Evolutionary conservation across 1,140 invertebrate species (phyloP), one percentile per base, ranked within the genome.

Genomic region (Dreissena rostriformis): DNA sequence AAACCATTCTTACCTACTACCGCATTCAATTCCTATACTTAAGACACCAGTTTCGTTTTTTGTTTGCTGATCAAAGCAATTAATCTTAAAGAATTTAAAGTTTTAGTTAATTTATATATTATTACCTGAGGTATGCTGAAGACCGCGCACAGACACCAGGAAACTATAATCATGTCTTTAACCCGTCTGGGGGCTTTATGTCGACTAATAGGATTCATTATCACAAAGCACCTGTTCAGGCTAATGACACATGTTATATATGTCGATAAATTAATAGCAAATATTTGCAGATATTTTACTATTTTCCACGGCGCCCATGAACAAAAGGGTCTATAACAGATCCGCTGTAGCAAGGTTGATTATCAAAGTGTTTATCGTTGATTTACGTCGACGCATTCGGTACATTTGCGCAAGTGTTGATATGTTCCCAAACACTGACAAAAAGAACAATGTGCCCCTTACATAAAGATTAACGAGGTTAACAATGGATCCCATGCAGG

Each of bases 51-150:
- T 28, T 17, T 67, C 24, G 15, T 67, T 67, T 1, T 28, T 67
- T 15, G 24, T 24, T 14, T n/a, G n/a, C 29, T 67, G 65, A 67
- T 67, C 7, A 14, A 24, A 29, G 7, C 14, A 24, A 11, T 24
- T 28, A 8, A n/a, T 24, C 61, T 63, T 63, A n/a, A 63, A 5
- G 24, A 63, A 63, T 63, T n/a, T 63, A 5, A n/a, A 24, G 24
- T n/a, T 24, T n/a, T 5, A 6, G 24, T n/a, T 63, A 63, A 63
- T 24, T n/a, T n/a, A 24, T n/a, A 6, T 63, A n/a, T 26, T 84
- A 87, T 95, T 94, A 97, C 96, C 96, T 97, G 97, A n/a, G 97
- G 97, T 88, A 96, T 93, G 91, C 96, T 97, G 29, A 97, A 94
- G 5, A 97, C 63, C 14, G 95, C 94, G 83, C 96, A 96, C 2